phyloP scores from a whole-genome alignment of 2,797 vertebrate species.

The Acrossocheilus fasciatus region DNA sequence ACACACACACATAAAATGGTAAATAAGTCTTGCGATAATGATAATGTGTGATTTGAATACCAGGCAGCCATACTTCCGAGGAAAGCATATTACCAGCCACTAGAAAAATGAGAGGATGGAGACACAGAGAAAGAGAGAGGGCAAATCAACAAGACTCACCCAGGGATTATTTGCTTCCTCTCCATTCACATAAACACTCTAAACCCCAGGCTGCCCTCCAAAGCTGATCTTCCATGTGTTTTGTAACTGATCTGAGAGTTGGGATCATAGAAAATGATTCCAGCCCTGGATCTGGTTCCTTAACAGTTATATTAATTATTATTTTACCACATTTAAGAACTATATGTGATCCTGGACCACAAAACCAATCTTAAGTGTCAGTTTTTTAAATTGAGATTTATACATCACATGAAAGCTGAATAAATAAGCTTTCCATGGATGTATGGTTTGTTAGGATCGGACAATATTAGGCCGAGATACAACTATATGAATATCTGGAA shows the following conservation, averaged over 20 bases:
- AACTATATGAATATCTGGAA: too few relatives aligned
- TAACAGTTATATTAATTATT: background rate
- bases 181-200: slow-evolving; percentile 11
- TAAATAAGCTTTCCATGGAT: too few relatives aligned
- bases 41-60: slow-evolving; percentile 25
- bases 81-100: background rate
- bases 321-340: background rate
- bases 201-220: background rate
- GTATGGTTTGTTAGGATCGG: too few relatives aligned
- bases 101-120: background rate
- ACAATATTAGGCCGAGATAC: too few relatives aligned
- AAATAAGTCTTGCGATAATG: slow-evolving; percentile 22
- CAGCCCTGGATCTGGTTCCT: background rate
- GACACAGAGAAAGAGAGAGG: background rate
- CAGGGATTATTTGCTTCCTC: background rate
- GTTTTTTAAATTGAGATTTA: too few relatives aligned
- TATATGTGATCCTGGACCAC: background rate
- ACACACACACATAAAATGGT: slow-evolving; percentile 11
- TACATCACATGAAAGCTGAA: too few relatives aligned
- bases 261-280: background rate
- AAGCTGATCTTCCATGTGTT: slow-evolving; percentile 9
- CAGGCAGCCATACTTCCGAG: background rate
- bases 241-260: slow-evolving; percentile 18
- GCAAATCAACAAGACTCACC: background rate
- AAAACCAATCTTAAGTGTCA: too few relatives aligned